Evolutionary conservation across 2,113 vertebrate genomes (phyloP).

Genomic region (Neoarius graeffei): DNA sequence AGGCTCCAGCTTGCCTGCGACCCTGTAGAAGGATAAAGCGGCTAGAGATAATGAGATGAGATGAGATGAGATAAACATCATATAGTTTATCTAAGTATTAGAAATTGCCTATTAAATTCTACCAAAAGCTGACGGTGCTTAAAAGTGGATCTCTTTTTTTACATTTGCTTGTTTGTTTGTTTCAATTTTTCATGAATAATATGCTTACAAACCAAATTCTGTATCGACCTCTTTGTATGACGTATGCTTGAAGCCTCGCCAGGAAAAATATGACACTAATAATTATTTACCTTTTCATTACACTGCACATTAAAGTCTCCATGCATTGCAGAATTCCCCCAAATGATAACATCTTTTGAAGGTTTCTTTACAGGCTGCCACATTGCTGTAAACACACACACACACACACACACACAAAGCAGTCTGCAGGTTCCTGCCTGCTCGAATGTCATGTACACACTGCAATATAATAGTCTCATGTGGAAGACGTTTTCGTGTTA

Average conservation of each 20-base stretch:
- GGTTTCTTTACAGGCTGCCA: neutral
- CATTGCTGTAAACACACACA: constrained; percentile 8
- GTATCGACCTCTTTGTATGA: neutral
- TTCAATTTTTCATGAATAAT: neutral
- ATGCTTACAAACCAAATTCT: neutral
- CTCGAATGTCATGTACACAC: neutral
- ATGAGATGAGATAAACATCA: neutral
- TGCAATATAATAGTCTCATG: neutral
- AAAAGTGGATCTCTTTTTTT: neutral
- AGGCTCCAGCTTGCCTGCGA: no score
- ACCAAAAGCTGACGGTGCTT: neutral
- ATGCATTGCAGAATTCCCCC: neutral
- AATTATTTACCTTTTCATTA: neutral
- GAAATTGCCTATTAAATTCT: neutral
- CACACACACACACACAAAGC: constrained; percentile 23
- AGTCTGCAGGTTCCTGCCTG: constrained; percentile 28
- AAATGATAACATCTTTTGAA: neutral
- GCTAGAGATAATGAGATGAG: no score
- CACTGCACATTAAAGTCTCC: constrained; percentile 1
- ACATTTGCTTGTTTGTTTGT: neutral
- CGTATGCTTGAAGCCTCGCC: neutral
- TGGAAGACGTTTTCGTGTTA: neutral
- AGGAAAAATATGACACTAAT: neutral
- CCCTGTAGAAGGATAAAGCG: no score
- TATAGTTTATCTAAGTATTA: neutral